Base-by-base conservation (phyloP, 2,113 vertebrate genomes). In the Albula glossodonta region DNA sequence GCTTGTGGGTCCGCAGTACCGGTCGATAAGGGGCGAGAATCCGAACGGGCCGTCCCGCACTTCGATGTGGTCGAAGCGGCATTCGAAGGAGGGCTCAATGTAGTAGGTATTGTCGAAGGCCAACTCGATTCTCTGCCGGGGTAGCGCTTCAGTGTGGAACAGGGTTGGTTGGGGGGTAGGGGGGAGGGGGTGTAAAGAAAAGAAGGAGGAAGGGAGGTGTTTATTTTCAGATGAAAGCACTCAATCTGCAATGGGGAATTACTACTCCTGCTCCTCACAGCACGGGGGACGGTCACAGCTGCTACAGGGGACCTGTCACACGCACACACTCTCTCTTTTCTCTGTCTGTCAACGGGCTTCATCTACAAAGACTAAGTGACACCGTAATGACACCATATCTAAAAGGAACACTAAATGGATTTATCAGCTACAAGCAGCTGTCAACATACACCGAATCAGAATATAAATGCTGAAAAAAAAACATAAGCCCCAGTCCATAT, bases 51-150 rank as follows among this genome's bases (percentile, higher is more conserved):
- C 98, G 85, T 99, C 98, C 53, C 98, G 97, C 90, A 99, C 94
- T 91, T 99, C 98, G 86, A 99, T 96, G 93, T 99, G 97, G 92
- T 99, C 98, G 89, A 99, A 99, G 50, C 98, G 98, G 92, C 98
- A 99, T 89, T 99, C 97, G 83, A 99, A 99, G 0, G 98, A 99
- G 3, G 98, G 97, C 92, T 99, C 98, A 88, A 99, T 96, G 92
- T 98, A 98, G 90, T 99, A 99, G 51, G 95, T 97, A 87, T 98
- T 97, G 88, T 99, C 98, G 88, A 99, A 99, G 82, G 96, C 94
- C 93, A 99, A 89, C 92, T 99, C 97, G 88, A 99, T 98, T 93
- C 98, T 96, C 91, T 99, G 98, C 79, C 98, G 96, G 74, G 98
- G 98, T 89, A 97, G 96, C 84, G 98, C 98, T 99, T 89, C n/a